Evolutionary conservation across 2,113 vertebrate genomes (phyloP).

Genomic region (Oryzias woworae): DNA sequence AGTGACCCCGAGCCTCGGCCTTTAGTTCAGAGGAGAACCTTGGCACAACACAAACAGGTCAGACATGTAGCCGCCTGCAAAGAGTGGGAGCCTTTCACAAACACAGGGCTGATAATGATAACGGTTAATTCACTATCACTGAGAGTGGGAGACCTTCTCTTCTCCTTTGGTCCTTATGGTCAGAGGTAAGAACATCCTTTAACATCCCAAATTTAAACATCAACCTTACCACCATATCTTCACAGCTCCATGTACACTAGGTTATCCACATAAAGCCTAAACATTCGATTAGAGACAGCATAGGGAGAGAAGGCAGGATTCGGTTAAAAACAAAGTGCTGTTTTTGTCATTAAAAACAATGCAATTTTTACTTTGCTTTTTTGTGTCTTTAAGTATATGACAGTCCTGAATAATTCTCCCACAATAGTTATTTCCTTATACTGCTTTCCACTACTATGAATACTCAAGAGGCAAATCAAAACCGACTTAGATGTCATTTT

Average conservation of each 20-base stretch:
- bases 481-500: no score
- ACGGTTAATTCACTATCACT: slow-evolving; percentile 55
- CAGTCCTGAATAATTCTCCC: no score
- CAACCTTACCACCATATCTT: slow-evolving; percentile 9
- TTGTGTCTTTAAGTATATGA: no score
- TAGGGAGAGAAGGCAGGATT: slow-evolving; percentile 18
- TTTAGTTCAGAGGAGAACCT: slow-evolving; percentile 39
- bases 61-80: slow-evolving; percentile 64
- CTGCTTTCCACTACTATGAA: no score
- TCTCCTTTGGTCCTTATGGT: slow-evolving; percentile 27
- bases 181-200: slow-evolving; percentile 14
- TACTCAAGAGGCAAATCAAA: no score
- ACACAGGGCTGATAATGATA: slow-evolving; percentile 65
- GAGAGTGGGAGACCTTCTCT: slow-evolving; percentile 36
- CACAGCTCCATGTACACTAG: neutral
- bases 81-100: slow-evolving; percentile 62
- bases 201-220: slow-evolving; percentile 7
- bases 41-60: slow-evolving; percentile 69
- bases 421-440: no score
- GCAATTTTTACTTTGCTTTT: neutral
- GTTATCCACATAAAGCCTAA: slow-evolving; percentile 1
- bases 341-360: neutral
- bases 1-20: slow-evolving; percentile 53
- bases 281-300: slow-evolving; percentile 8
- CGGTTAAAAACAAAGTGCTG: slow-evolving; percentile 19